phyloP scores from a whole-genome alignment of 1,140 invertebrate species.

The Leptinotarsa lineolata region DNA sequence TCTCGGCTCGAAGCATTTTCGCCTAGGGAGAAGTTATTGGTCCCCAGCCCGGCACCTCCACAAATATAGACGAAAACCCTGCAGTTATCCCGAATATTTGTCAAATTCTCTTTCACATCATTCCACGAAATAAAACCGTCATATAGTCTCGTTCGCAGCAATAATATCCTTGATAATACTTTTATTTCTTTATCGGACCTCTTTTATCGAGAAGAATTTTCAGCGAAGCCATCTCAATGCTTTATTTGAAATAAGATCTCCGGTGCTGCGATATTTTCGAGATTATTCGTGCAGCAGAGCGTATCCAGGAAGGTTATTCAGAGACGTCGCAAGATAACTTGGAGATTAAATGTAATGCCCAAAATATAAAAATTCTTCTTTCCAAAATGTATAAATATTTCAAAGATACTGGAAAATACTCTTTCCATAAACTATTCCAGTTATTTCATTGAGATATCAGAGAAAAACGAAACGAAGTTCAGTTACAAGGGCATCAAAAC shows the following conservation, averaged over 20 bases:
- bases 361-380: not conserved
- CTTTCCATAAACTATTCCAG: no score
- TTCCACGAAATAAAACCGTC: not conserved
- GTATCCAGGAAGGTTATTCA: not conserved
- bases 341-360: not conserved
- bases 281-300: not conserved
- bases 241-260: not conserved
- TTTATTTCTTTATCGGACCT: not conserved
- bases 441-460: no score
- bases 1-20: no score
- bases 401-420: not conserved
- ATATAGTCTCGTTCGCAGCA: not conserved
- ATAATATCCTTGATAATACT: not conserved
- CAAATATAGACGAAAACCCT: no score
- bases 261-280: not conserved
- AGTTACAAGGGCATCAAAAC: no score
- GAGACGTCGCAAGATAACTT: not conserved
- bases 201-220: not conserved
- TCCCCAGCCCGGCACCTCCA: no score
- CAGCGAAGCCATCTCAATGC: not conserved
- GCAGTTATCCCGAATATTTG: no score
- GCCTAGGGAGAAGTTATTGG: no score
- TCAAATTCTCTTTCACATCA: no score
- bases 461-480: no score
- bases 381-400: not conserved